Base-by-base conservation (phyloP, 2,888 invertebrate species). In the Tachina lurida region DNA sequence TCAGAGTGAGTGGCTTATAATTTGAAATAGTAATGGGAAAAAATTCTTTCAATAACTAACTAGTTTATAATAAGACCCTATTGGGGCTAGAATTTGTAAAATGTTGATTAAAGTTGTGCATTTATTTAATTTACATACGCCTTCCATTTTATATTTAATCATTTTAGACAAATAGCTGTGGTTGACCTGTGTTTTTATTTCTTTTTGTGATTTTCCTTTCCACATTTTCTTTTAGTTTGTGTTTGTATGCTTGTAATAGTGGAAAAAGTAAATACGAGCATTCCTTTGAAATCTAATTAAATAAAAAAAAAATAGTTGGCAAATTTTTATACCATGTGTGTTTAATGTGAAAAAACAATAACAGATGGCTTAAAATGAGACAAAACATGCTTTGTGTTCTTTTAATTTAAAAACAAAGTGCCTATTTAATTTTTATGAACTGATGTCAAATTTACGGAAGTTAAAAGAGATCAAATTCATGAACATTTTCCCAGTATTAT, bases 261-360 rank as follows among this genome's bases (percentile, higher is more conserved):
- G 54, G 41, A 70, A 60, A 45, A 54, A 76, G 56, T 68, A 45
- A 19, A 17, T 58, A 19, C 17, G 17, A 45, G 81, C 63, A 82
- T 85, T 85, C 82, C 74, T 82, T 73, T 52, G 22, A 82, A 74
- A 78, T 74, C n/a, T 12, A 67, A 67, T 49, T 52, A 39, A 71
- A 65, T 56, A 77, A 75, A 75, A 60, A 15, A 56, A 73, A 56
- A 45, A n/a, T n/a, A 65, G 52, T 60, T 13, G 7, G 31, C 19
- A 5, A 31, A 31, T 31, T 31, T 31, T 31, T 31, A 19, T 52
- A 10, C n/a, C n/a, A n/a, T 31, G 31, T 31, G 52, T 52, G 17
- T 17, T 52, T 17, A 52, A 10, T 52, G 17, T 52, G 17, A 17
- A 17, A 56, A 22, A 12, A 12, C 12, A 54, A 22, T 3, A 56